Conservation (phyloP, 1,140 invertebrate genomes). For the Armadillidium nasatum region DNA sequence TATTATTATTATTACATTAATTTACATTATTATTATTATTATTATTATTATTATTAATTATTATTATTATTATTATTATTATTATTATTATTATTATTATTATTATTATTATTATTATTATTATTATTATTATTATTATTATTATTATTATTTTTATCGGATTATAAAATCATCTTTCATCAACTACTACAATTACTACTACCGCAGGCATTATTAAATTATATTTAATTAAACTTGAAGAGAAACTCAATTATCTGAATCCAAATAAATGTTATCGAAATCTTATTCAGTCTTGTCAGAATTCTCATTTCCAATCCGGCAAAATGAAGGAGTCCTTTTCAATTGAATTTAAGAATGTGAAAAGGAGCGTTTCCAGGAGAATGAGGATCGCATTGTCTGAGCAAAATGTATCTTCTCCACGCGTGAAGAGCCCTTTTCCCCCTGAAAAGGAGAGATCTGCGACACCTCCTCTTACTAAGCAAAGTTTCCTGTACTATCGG, state of each 20-base stretch:
- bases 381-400: background rate
- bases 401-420: background rate
- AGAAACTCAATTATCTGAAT: no score
- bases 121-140: conserved; percentile 11
- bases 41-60: conserved; percentile 8
- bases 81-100: conserved; percentile 3
- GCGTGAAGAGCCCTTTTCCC: background rate
- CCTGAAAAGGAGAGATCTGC: background rate
- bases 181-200: no score
- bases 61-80: background rate
- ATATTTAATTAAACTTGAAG: no score
- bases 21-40: conserved; percentile 12
- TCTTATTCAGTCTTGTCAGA: background rate
- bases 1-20: background rate
- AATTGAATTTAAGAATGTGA: background rate
- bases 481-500: background rate
- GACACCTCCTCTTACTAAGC: background rate
- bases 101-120: conserved; percentile 16
- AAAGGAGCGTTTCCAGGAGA: background rate
- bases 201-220: no score
- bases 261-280: background rate
- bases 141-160: background rate
- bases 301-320: background rate
- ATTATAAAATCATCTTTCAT: no score
- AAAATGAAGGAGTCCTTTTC: background rate